Conservation (phyloP, 1,140 invertebrate species). For the Pinna nobilis region DNA sequence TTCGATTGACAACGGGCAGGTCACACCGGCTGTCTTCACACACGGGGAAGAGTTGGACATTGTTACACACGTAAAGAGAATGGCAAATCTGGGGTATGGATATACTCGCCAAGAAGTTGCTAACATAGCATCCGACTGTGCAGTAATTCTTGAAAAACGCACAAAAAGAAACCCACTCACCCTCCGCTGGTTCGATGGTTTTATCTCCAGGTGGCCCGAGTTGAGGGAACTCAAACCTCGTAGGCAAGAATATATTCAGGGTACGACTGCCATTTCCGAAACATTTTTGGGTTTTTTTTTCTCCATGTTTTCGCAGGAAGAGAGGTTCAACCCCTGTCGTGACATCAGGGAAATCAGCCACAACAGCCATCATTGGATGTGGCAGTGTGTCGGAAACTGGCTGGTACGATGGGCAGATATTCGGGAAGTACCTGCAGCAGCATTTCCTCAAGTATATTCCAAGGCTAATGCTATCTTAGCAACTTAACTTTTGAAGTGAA, state of each 20-base stretch:
- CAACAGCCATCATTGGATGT: constrained; percentile 51
- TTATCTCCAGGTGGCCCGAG: constrained; percentile 30
- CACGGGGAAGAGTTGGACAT: constrained; percentile 1
- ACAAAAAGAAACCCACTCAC: constrained; percentile 14
- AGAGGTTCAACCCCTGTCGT: constrained; percentile 17
- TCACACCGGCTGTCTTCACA: neutral
- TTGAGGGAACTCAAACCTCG: constrained; percentile 5
- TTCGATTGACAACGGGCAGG: constrained; percentile 1
- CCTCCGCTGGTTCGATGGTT: constrained; percentile 27
- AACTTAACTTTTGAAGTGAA: no score
- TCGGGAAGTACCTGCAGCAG: neutral
- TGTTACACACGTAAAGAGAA: constrained; percentile 17
- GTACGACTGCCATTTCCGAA: constrained; percentile 13
- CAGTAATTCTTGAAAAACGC: neutral
- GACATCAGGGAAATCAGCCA: constrained; percentile 15
- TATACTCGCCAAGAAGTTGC: constrained; percentile 4
- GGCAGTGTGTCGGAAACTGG: constrained; percentile 37
- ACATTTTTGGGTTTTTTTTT: constrained; percentile 20
- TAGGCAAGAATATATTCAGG: constrained; percentile 2
- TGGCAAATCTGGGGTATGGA: constrained; percentile 7
- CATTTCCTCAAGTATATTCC: constrained; percentile 20
- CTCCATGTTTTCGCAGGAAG: constrained; percentile 22
- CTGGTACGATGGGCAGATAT: constrained; percentile 25
- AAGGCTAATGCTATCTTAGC: no score
- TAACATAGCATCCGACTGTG: constrained; percentile 27